Evolutionary conservation across 2,113 vertebrate species (phyloP).

Genomic region (Python bivittatus): DNA sequence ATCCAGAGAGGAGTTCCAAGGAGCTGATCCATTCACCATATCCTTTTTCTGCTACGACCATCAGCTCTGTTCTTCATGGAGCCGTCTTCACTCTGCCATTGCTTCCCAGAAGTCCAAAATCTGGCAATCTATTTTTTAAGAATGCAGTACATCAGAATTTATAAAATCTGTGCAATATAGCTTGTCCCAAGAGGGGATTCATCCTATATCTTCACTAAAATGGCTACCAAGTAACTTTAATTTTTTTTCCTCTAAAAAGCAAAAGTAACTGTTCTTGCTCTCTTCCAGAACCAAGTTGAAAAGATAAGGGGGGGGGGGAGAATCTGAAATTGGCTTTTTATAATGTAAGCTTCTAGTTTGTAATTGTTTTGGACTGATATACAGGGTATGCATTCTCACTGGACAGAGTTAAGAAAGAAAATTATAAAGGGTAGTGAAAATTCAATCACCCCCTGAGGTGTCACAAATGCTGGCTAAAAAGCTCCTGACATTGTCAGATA

Average conservation of each 20-base stretch:
- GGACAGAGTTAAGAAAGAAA: background rate
- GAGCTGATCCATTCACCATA: too few species aligned
- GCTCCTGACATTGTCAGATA: slow-evolving; percentile 32
- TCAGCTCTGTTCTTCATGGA: too few species aligned
- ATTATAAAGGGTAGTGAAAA: slow-evolving; percentile 29
- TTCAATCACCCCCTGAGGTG: slow-evolving; percentile 6
- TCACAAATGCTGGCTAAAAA: slow-evolving; percentile 46
- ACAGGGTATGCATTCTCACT: background rate
- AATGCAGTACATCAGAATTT: too few species aligned
- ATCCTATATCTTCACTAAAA: background rate
- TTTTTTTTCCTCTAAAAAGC: background rate
- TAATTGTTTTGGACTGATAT: slow-evolving; percentile 14
- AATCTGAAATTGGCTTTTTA: slow-evolving; percentile 3
- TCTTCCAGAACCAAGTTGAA: background rate
- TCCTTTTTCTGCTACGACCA: too few species aligned
- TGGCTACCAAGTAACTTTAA: background rate
- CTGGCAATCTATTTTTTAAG: too few species aligned
- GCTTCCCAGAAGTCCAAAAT: too few species aligned
- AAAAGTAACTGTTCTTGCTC: slow-evolving; percentile 4
- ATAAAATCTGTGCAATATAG: background rate
- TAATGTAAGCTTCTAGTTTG: slow-evolving; percentile 10
- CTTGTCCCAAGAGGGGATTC: background rate
- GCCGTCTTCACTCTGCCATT: too few species aligned
- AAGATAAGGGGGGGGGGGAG: background rate
- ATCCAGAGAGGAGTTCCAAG: too few species aligned